These are phyloP conservation scores for Caenorhabditis sp. DNA, from an alignment of 2,888 invertebrate species.

Conservation along the genomic window DNA sequence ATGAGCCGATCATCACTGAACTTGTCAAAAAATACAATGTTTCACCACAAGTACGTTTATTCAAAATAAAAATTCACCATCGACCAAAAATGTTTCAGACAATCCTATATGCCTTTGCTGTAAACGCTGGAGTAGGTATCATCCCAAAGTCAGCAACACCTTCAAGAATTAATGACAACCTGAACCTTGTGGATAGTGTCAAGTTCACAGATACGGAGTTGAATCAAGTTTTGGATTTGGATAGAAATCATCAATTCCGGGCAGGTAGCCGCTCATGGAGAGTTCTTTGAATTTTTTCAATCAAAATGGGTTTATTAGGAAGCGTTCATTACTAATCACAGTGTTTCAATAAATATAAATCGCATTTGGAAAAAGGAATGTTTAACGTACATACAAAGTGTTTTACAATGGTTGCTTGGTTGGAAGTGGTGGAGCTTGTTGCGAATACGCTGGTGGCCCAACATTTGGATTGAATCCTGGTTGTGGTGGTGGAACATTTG, in stretches of 20 bases:
- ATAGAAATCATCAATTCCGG: constrained; percentile 30
- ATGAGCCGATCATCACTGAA: constrained; percentile 75
- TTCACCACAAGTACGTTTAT: constrained; percentile 20
- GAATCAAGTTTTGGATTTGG: constrained; percentile 21
- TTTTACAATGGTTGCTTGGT: constrained; percentile 25
- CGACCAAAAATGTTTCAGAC: background rate
- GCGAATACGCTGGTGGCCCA: constrained; percentile 16
- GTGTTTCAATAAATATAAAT: background rate
- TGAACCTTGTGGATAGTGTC: background rate
- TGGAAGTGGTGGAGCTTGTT: constrained; percentile 43
- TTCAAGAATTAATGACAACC: constrained; percentile 39
- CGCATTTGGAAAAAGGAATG: background rate
- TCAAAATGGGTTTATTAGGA: no score
- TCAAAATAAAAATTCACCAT: no score
- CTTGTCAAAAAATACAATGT: constrained; percentile 76
- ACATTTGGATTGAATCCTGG: constrained; percentile 24
- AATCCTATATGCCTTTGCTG: constrained; percentile 46
- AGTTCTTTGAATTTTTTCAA: constrained; percentile 9
- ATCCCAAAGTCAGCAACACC: constrained; percentile 49
- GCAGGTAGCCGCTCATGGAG: constrained; percentile 32
- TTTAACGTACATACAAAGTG: background rate
- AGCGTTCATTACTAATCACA: background rate
- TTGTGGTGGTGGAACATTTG: constrained; percentile 11
- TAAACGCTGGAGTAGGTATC: constrained; percentile 34
- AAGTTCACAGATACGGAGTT: constrained; percentile 29